Conservation (phyloP, 2,797 vertebrate genomes). For the Echiichthys vipera region DNA sequence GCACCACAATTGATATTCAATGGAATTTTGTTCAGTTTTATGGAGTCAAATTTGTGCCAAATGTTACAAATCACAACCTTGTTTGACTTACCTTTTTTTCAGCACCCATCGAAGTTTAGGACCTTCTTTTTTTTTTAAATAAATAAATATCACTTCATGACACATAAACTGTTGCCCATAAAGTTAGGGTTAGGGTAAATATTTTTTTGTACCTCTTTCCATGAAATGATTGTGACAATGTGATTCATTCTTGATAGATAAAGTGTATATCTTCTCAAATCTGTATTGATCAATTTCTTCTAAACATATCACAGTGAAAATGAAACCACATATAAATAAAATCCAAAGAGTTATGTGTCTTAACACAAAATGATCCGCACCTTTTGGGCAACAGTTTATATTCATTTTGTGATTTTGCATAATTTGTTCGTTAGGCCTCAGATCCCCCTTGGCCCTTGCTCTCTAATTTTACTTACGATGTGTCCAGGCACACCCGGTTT, state of each 20-base stretch:
- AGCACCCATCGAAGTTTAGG: background rate
- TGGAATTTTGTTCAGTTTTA: background rate
- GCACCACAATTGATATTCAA: background rate
- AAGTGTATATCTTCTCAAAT: too few relatives aligned
- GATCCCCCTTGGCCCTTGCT: slow-evolving; percentile 62
- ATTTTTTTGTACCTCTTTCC: too few relatives aligned
- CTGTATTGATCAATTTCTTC: too few relatives aligned
- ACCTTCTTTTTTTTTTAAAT: background rate
- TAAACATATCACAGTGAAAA: too few relatives aligned
- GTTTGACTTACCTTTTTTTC: background rate
- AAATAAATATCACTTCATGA: slow-evolving; percentile 5
- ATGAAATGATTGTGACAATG: too few relatives aligned
- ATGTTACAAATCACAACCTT: background rate
- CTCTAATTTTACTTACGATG: slow-evolving; percentile 89
- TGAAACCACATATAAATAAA: too few relatives aligned
- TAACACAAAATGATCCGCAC: too few relatives aligned
- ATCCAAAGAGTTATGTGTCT: too few relatives aligned
- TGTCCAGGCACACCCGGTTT: slow-evolving; percentile 89
- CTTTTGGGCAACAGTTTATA: too few relatives aligned
- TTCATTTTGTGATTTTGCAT: slow-evolving; percentile 29
- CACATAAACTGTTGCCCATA: too few relatives aligned
- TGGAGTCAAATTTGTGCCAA: background rate
- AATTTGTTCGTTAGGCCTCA: slow-evolving; percentile 15
- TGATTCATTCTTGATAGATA: too few relatives aligned
- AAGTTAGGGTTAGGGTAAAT: too few relatives aligned